Evolutionary conservation across 1,140 invertebrate genomes (phyloP).

Genomic region (Drosophila neocordata): DNA sequence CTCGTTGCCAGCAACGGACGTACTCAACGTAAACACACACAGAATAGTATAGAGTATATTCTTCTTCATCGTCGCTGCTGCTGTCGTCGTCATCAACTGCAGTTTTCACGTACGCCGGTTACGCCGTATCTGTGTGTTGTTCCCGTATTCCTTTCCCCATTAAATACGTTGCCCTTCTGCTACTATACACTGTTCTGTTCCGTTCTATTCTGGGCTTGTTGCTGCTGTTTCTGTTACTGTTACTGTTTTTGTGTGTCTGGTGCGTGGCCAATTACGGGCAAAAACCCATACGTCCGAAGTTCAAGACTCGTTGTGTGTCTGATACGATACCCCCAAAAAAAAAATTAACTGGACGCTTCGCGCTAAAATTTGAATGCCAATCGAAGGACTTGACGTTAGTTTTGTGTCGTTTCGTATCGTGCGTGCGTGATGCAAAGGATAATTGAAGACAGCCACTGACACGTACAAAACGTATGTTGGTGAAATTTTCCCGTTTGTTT

Average conservation of each 20-base stretch:
- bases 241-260: constrained; percentile 25
- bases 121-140: constrained; percentile 51
- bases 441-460: constrained; percentile 66
- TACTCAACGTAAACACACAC: constrained; percentile 42
- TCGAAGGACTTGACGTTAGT: constrained; percentile 52
- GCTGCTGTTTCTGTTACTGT: constrained; percentile 17
- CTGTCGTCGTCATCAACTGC: constrained; percentile 58
- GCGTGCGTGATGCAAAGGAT: constrained; percentile 61
- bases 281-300: constrained; percentile 76
- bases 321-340: constrained; percentile 17
- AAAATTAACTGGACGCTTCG: constrained; percentile 69
- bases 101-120: constrained; percentile 73
- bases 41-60: neutral
- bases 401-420: constrained; percentile 27
- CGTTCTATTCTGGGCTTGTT: neutral
- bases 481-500: constrained; percentile 5
- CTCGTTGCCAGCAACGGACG: constrained; percentile 82
- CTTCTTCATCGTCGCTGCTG: constrained; percentile 23
- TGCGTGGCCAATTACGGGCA: constrained; percentile 68
- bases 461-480: constrained; percentile 63
- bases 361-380: constrained; percentile 76
- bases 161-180: constrained; percentile 8
- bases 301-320: constrained; percentile 21
- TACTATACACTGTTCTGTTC: neutral
- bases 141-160: constrained; percentile 22